These are phyloP conservation scores for Sitta europaea DNA, from an alignment of 2,113 vertebrate genomes.

Conservation along the genomic window DNA sequence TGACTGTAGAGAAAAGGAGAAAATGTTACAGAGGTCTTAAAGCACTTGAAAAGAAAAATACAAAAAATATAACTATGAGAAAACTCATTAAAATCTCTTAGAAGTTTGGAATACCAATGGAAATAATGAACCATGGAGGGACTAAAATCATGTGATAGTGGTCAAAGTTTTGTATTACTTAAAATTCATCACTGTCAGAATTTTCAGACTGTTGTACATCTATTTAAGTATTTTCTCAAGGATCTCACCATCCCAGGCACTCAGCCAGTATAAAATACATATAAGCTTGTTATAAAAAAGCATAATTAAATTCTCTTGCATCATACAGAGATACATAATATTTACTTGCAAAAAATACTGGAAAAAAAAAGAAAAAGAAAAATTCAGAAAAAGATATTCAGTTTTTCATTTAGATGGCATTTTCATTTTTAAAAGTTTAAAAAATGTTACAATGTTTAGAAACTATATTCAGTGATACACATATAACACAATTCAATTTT, in stretches of 20 bases:
- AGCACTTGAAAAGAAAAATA: background rate
- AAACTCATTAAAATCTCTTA: background rate
- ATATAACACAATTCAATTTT: background rate
- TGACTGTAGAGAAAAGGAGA: background rate
- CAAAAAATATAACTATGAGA: background rate
- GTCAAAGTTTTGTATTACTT: background rate
- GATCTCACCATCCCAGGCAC: background rate
- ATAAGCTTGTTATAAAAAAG: background rate
- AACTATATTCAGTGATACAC: background rate
- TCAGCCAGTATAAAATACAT: background rate
- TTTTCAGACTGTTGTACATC: background rate
- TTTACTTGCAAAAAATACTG: background rate
- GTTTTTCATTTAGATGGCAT: background rate
- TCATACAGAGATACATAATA: background rate
- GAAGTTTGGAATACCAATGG: background rate
- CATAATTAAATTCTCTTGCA: background rate
- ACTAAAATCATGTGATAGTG: background rate
- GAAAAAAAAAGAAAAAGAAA: background rate
- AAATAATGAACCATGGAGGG: background rate
- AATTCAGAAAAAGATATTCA: background rate
- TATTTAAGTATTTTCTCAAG: background rate
- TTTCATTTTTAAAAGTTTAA: background rate
- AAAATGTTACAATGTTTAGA: background rate
- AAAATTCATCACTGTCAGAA: background rate
- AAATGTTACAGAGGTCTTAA: background rate